Evolutionary conservation across 2,888 invertebrate species (phyloP).

Genomic region (Thecocarcelia acutangulata): DNA sequence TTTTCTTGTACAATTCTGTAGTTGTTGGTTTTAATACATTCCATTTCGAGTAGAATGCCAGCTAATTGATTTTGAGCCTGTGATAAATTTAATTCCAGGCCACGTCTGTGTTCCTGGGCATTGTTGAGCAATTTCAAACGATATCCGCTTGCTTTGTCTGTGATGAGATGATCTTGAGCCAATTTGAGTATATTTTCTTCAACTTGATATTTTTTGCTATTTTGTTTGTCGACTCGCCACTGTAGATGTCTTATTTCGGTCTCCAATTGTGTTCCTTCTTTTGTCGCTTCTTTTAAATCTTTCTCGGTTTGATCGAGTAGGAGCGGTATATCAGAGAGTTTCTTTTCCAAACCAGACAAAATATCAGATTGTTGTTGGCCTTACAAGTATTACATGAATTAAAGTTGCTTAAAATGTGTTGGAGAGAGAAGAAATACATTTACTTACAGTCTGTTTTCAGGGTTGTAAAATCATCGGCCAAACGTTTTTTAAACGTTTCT

Average conservation of each 20-base stretch:
- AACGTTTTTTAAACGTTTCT: conserved; percentile 84
- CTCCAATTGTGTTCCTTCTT: conserved; percentile 78
- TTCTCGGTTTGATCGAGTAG: conserved; percentile 85
- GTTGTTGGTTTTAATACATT: conserved; percentile 78
- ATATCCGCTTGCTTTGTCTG: conserved; percentile 86
- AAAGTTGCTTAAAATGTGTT: too few relatives aligned
- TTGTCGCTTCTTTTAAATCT: conserved; percentile 83
- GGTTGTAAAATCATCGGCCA: conserved; percentile 83
- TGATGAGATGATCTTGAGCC: conserved; percentile 86
- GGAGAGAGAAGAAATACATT: neutral
- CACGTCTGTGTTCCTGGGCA: conserved; percentile 81
- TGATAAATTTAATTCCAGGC: conserved; percentile 79
- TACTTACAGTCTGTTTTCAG: conserved; percentile 76
- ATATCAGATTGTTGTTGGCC: conserved; percentile 83
- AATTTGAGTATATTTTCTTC: conserved; percentile 86
- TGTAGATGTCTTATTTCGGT: conserved; percentile 78
- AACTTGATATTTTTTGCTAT: conserved; percentile 83
- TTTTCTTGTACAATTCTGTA: conserved; percentile 74
- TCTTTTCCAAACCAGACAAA: conserved; percentile 82
- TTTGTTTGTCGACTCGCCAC: conserved; percentile 82
- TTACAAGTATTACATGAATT: conserved; percentile 70
- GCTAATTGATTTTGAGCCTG: conserved; percentile 84
- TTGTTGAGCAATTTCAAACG: conserved; percentile 81
- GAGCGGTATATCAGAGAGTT: conserved; percentile 83
- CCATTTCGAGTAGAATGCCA: conserved; percentile 81